Base-by-base conservation (phyloP, 2,113 vertebrate genomes). In the Amblyornis subalaris region DNA sequence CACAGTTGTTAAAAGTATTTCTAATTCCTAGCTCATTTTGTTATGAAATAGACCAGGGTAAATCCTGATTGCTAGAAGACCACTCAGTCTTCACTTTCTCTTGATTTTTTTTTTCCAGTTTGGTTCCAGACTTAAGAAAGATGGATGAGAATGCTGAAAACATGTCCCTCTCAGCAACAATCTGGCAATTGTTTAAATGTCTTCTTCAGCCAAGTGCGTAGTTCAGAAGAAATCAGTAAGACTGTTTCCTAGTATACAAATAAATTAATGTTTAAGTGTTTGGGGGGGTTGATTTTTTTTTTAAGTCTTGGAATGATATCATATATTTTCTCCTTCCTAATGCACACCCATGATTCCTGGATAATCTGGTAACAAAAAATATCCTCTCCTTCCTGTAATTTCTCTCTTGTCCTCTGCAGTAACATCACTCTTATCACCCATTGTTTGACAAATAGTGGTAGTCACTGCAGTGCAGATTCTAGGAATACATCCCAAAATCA, bases 301-400 rank as follows among this genome's bases (percentile, higher is more conserved):
- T 45, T 7, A 40, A 6, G 8, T 9, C 38, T 23, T 73, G 25
- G 29, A 53, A 47, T 21, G 4, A 16, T 29, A 45, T 11, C 0
- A 65, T 26, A 2, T 36, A 53, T 84, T 70, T 89, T 57, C n/a
- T 76, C 10, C 18, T 85, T 71, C 26, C 2, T 55, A 66, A 50
- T 35, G 28, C 23, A 72, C 22, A 50, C 1, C 1, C 19, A n/a
- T 33, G 15, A 40, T 64, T 86, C 31, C 36, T 4, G 4, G 54
- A 64, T 55, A 53, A 82, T 31, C 11, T 58, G 20, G 26, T 71
- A 44, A n/a, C 26, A 54, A 54, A 54, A 87, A 50, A 45, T 29
- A 21, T 12, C 19, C 28, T 76, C 29, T 65, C 12, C 9, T 93
- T 89, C 23, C 44, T 60, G 12, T n/a, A n/a, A 50, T 14, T 47